A percentile compares a stretch with the other conserved stretches of the same genome.
phyloP scores from a whole-genome alignment of 37 sponge, comb jelly and placozoan species.

The Haliclona indistincta region DNA sequence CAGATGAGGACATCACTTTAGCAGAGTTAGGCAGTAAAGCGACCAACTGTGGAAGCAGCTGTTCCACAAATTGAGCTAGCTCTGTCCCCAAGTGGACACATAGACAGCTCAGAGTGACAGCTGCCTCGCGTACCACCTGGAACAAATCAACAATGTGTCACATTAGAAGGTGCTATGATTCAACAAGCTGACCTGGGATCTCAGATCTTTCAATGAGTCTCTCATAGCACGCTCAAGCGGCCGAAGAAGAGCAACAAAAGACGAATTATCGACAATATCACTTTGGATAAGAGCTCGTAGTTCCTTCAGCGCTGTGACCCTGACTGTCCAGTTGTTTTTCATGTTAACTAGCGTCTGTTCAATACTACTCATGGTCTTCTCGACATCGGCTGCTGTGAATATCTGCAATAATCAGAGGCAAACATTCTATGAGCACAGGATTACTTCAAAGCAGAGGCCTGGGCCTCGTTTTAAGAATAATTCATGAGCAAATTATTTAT shows the following conservation, averaged over 20 bases:
- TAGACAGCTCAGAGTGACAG: conserved; percentile 65
- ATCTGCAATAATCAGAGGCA: too few relatives aligned
- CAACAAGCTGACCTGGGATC: too few relatives aligned
- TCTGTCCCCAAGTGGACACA: conserved; percentile 22
- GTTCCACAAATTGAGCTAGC: conserved; percentile 52
- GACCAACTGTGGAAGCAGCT: conserved; percentile 62
- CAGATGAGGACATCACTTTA: conserved; percentile 63
- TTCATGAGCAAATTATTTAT: too few relatives aligned
- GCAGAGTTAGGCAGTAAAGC: conserved; percentile 67
- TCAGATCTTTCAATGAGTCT: conserved; percentile 69
- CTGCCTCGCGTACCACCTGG: conserved; percentile 74
- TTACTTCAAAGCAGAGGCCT: too few relatives aligned
- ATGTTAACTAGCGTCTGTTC: conserved; percentile 19
- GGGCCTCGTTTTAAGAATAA: too few relatives aligned
- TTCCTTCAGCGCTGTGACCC: conserved; percentile 55
- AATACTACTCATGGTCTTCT: conserved; percentile 19
- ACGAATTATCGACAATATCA: conserved; percentile 44
- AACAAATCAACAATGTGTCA: too few relatives aligned
- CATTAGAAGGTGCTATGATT: too few relatives aligned
- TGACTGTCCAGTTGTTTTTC: conserved; percentile 42
- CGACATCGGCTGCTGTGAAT: conserved; percentile 44
- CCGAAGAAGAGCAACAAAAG: conserved; percentile 29
- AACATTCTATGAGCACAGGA: too few relatives aligned
- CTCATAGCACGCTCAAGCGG: conserved; percentile 27
- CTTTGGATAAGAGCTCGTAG: conserved; percentile 39